Evolutionary conservation across 2,888 invertebrate species (phyloP).

Genomic region (Aradus depressus): DNA sequence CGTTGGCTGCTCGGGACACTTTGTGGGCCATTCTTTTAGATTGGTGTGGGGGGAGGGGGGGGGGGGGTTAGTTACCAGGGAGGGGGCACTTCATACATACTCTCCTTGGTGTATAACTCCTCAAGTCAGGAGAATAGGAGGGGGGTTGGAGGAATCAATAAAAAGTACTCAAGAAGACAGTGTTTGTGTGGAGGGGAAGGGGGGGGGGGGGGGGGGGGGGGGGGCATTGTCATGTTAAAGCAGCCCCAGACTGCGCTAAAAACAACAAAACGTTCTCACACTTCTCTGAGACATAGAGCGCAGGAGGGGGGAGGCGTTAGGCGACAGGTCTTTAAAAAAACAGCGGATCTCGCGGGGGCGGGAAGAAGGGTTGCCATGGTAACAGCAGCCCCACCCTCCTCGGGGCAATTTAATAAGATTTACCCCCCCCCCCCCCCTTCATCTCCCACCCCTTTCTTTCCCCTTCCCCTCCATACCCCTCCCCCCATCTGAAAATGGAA

Average conservation of each 20-base stretch:
- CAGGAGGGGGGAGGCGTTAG: constrained; percentile 20
- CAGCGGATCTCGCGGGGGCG: constrained; percentile 14
- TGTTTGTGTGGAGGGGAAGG: constrained; percentile 7
- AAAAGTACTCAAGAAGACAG: constrained; percentile 17
- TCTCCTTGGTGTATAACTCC: too few species aligned
- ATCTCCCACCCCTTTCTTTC: background rate
- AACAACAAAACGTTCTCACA: constrained; percentile 21
- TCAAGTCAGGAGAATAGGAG: too few species aligned
- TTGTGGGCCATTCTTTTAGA: too few species aligned
- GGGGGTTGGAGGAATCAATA: constrained; percentile 15
- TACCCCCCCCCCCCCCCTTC: constrained; percentile 24
- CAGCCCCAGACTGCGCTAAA: constrained; percentile 17
- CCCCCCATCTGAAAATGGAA: constrained; percentile 28
- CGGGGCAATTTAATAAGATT: constrained; percentile 30
- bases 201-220: constrained; percentile 3
- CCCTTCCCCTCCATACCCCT: background rate
- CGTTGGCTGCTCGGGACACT: too few species aligned
- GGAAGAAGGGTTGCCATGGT: constrained; percentile 18
- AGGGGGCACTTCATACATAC: too few species aligned
- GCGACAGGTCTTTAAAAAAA: constrained; percentile 22
- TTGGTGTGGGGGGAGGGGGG: too few species aligned
- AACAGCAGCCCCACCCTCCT: constrained; percentile 15
- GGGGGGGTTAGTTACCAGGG: too few species aligned
- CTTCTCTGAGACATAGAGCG: constrained; percentile 2
- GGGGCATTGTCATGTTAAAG: constrained; percentile 18